Conservation (phyloP, 2,113 vertebrate genomes). For the Xiphias gladius region DNA sequence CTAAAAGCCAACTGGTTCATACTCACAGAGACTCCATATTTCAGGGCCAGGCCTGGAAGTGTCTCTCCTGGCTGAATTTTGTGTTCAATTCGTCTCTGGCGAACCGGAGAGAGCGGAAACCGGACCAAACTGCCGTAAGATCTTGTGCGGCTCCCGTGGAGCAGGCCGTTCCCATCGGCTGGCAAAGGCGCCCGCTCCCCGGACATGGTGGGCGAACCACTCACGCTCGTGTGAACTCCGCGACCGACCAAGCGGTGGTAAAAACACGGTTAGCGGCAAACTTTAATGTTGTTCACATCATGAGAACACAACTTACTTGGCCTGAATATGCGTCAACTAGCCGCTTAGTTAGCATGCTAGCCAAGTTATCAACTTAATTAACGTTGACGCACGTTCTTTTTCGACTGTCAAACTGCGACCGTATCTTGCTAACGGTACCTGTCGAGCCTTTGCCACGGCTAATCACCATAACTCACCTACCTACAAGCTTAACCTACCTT, state of each 20-base stretch:
- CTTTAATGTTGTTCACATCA: neutral
- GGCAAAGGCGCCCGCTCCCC: conserved; percentile 44
- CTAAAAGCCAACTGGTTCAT: neutral
- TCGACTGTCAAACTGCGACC: neutral
- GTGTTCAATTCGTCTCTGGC: conserved; percentile 86
- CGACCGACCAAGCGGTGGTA: neutral
- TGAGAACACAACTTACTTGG: no score
- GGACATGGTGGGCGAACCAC: conserved; percentile 70
- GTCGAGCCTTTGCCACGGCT: accelerated
- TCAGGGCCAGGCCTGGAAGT: conserved; percentile 90
- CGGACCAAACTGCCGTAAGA: conserved; percentile 91
- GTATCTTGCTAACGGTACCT: neutral
- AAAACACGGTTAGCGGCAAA: neutral
- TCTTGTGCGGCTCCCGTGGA: conserved; percentile 79
- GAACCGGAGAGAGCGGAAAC: conserved; percentile 81
- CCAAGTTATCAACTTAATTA: conserved; percentile 21
- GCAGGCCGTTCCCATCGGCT: conserved; percentile 58
- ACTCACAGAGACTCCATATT: conserved; percentile 90
- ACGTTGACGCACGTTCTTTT: neutral
- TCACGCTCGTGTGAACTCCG: neutral
- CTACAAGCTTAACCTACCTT: neutral
- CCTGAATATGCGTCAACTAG: neutral
- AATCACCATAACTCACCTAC: accelerated
- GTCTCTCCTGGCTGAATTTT: conserved; percentile 88
- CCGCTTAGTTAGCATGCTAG: conserved; percentile 47